Conservation (phyloP, 2,797 vertebrate genomes). For the Mormyrops attenuatus region DNA sequence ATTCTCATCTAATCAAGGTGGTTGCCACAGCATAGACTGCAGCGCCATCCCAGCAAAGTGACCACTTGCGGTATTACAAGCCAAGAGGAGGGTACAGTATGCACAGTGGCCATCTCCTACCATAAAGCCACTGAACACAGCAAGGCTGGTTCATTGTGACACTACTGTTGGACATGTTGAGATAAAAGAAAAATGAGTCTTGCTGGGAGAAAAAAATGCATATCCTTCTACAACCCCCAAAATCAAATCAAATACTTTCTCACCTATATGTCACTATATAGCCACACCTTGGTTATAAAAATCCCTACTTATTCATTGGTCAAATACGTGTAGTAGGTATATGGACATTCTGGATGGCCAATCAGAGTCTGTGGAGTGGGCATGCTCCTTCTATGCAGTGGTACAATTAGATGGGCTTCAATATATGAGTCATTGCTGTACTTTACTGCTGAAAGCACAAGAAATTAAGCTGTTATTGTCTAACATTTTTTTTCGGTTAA, state of each 20-base stretch:
- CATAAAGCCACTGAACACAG: neutral
- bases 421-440: neutral
- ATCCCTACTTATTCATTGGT: neutral
- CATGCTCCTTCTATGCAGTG: neutral
- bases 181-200: neutral
- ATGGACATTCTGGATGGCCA: neutral
- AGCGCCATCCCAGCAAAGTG: neutral
- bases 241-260: neutral
- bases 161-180: neutral
- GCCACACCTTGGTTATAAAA: constrained; percentile 3
- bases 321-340: neutral
- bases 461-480: neutral
- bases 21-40: neutral
- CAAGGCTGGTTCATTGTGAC: neutral
- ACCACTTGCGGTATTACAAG: neutral
- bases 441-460: neutral
- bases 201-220: neutral
- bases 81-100: neutral
- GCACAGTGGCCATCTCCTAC: neutral
- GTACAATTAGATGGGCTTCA: neutral
- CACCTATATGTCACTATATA: neutral
- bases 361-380: neutral
- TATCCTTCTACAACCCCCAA: neutral
- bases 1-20: neutral
- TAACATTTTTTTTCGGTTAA: neutral